These are phyloP conservation scores for Sylvilagus bachmani DNA, from an alignment of 2,113 vertebrate species.

Conservation along the genomic window DNA sequence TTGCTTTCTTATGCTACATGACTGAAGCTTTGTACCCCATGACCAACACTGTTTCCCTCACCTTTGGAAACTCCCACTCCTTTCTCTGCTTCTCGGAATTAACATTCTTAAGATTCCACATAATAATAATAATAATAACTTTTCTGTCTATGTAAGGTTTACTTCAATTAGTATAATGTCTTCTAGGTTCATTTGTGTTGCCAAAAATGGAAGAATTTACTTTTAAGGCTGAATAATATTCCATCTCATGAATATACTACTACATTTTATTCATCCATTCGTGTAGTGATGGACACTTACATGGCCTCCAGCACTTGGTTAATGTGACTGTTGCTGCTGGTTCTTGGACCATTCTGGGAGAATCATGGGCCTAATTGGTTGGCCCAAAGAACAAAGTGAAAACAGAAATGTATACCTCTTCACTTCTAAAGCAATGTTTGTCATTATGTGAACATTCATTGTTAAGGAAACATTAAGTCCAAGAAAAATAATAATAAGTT, in stretches of 20 bases:
- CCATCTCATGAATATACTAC: too few relatives aligned
- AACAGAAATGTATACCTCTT: fast-evolving
- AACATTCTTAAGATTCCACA: neutral
- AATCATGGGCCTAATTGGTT: neutral
- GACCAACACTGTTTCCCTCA: too few relatives aligned
- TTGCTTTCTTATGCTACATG: neutral
- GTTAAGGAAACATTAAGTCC: neutral
- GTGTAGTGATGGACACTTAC: neutral
- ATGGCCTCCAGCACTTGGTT: too few relatives aligned
- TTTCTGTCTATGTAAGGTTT: neutral
- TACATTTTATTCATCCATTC: neutral
- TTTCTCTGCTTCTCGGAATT: neutral
- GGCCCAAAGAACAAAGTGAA: neutral
- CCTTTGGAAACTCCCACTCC: neutral
- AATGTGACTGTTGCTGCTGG: neutral
- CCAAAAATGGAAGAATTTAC: neutral
- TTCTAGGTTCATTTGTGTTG: neutral
- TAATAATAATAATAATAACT: neutral
- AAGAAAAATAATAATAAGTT: neutral
- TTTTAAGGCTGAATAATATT: neutral
- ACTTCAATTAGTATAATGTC: neutral
- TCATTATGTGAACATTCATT: neutral
- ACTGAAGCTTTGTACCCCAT: neutral
- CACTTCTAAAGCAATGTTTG: neutral
- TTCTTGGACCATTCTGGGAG: neutral